Evolutionary conservation across 2,797 vertebrate species (phyloP), one percentile per base, ranked within the genome.

Genomic region (Molossus molossus): DNA sequence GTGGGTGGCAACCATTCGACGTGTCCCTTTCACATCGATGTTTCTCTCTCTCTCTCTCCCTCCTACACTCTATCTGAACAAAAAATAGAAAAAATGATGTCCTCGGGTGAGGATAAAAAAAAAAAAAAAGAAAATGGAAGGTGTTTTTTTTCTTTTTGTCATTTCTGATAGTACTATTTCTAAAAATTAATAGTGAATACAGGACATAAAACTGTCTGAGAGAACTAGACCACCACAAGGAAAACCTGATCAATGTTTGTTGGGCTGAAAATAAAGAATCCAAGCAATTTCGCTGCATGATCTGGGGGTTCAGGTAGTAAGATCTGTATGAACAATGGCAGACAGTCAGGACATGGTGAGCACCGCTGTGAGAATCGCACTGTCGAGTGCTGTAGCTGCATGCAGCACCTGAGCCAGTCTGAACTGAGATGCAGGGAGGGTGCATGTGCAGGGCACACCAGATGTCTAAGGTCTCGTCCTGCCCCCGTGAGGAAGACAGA

Each of bases 151-250:
- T 75, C 64, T 29, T 10, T 58, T 18, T 50, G 64, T 88, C 69
- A 79, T 67, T 81, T 87, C 69, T n/a, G 14, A 92, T 33, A 76
- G 10, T 40, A 67, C 7, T 73, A 12, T 48, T 80, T 64, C n/a
- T 81, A 85, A 87, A 90, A 84, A 45, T 45, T 33, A 70, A 45
- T 27, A 33, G 12, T 81, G 48, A 64, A 62, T 87, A 75, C 64
- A 84, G 62, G 81, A 64, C 20, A 40, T 1, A 25, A 90, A 11
- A 64, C 37, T 73, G 9, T 69, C 83, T 50, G 3, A 95, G 64
- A 73, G 25, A 80, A 79, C 21, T 18, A 45, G 37, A 57, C 20
- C 57, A 58, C 17, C 25, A 60, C 4, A 67, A 50, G 40, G 18
- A 58, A 40, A 83, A 58, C 45, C 60, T 65, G 40, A 18, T 48